Evolutionary conservation across 1,140 invertebrate genomes (phyloP).

Genomic region (Metaphire vulgaris): DNA sequence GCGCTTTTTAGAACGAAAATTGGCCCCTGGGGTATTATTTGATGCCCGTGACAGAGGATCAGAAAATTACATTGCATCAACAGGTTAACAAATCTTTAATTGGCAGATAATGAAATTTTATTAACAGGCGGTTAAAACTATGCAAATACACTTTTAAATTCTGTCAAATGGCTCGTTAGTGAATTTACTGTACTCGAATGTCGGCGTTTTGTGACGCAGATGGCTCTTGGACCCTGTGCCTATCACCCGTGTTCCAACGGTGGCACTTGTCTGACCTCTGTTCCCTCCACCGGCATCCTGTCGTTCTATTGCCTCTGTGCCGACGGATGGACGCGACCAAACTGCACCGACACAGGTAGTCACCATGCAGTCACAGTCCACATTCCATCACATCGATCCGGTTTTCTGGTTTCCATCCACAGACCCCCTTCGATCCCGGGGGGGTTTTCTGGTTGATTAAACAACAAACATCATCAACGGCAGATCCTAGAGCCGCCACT

Average conservation of each 20-base stretch:
- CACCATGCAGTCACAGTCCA: not conserved
- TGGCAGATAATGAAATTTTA: too few species aligned
- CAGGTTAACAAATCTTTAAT: too few species aligned
- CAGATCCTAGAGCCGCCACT: too few species aligned
- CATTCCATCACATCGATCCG: not conserved
- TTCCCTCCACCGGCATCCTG: not conserved
- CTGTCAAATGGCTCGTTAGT: not conserved
- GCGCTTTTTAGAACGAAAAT: too few species aligned
- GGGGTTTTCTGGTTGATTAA: too few species aligned
- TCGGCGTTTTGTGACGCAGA: not conserved
- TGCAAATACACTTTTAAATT: too few species aligned
- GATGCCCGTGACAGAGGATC: too few species aligned
- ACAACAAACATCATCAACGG: too few species aligned
- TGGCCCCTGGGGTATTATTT: too few species aligned
- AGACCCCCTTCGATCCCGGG: too few species aligned
- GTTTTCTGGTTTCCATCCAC: not conserved
- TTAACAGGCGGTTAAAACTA: too few species aligned
- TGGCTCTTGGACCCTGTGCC: not conserved
- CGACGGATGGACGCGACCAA: not conserved
- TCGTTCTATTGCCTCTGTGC: not conserved
- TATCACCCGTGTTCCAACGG: not conserved
- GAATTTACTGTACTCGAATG: not conserved
- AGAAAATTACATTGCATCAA: too few species aligned
- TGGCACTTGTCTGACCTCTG: not conserved
- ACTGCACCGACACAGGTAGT: not conserved